Conservation (phyloP, 2,888 invertebrate genomes). For the Sphecodes monilicornis region DNA sequence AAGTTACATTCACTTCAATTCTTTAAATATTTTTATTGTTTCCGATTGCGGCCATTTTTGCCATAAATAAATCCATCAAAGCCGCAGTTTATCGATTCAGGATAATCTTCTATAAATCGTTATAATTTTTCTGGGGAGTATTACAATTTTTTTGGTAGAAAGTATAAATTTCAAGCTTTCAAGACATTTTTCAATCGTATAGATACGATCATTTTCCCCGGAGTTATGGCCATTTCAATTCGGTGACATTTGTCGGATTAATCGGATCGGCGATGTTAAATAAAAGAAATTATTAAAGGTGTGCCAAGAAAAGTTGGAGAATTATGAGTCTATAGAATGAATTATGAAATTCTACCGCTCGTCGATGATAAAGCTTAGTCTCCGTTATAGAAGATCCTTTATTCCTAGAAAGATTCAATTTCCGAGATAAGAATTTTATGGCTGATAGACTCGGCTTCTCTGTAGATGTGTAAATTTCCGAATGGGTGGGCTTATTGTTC, state of each 20-base stretch:
- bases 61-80: too few relatives aligned
- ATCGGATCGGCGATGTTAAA: not conserved
- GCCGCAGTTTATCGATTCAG: not conserved
- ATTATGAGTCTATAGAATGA: not conserved
- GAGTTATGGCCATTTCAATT: not conserved
- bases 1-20: too few relatives aligned
- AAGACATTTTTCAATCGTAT: not conserved
- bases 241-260: not conserved
- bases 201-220: not conserved
- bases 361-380: not conserved
- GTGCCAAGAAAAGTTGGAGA: not conserved
- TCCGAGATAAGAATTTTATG: not conserved
- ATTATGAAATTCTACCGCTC: not conserved
- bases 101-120: not conserved
- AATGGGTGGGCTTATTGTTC: not conserved
- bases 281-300: not conserved
- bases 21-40: too few relatives aligned
- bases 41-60: too few relatives aligned
- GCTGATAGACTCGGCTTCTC: not conserved
- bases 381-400: not conserved
- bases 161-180: not conserved
- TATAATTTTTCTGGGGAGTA: not conserved
- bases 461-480: not conserved
- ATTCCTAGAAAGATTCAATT: not conserved
- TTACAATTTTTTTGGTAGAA: not conserved